These are phyloP conservation scores for Myiothlypis chrysogaster DNA, from an alignment of 2,797 vertebrate species.

Conservation along the genomic window DNA sequence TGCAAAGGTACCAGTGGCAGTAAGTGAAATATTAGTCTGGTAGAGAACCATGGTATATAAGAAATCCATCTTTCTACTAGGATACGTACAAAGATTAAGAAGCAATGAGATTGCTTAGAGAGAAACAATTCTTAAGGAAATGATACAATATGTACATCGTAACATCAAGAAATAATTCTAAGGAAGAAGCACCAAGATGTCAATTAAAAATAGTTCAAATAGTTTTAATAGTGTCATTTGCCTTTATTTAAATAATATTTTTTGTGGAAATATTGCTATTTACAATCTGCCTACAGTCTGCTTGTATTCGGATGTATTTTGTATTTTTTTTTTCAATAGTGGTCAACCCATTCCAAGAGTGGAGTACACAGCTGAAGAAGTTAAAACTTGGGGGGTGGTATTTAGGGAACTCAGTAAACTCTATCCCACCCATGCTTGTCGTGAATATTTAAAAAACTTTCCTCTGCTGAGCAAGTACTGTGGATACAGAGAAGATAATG, in stretches of 20 bases:
- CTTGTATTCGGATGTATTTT: neutral
- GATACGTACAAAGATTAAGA: neutral
- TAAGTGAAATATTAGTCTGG: neutral
- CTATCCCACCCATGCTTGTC: slow-evolving; percentile 95
- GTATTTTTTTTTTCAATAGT: slow-evolving; percentile 61
- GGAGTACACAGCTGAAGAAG: slow-evolving; percentile 90
- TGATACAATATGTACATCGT: neutral
- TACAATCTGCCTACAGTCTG: neutral
- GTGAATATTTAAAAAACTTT: slow-evolving; percentile 92
- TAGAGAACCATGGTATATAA: neutral
- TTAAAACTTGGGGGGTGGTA: slow-evolving; percentile 91
- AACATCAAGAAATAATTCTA: neutral
- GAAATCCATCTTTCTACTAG: neutral
- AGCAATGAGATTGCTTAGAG: neutral
- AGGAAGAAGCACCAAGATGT: neutral
- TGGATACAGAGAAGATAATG: slow-evolving; percentile 92
- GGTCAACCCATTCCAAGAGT: slow-evolving; percentile 91
- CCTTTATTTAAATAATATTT: neutral
- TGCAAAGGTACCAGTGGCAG: neutral
- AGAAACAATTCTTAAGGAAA: neutral
- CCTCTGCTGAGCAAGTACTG: slow-evolving; percentile 91
- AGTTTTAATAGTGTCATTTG: neutral
- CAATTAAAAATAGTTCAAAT: neutral
- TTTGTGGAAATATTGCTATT: neutral
- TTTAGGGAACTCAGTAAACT: slow-evolving; percentile 92